Conservation (phyloP, 2,888 invertebrate genomes). For the Dichetophora obliterata region DNA sequence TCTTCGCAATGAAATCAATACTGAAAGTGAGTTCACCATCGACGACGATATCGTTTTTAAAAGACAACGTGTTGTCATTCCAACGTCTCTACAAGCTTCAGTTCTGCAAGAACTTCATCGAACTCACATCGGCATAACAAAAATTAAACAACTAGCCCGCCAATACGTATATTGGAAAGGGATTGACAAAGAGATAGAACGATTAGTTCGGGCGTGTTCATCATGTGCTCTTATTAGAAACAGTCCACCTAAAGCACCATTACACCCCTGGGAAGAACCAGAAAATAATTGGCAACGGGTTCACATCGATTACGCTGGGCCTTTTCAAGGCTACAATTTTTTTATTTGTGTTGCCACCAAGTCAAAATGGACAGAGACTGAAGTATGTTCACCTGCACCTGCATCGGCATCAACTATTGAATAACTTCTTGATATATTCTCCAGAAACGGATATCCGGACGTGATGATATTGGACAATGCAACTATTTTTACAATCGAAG, state of each 20-base stretch:
- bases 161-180: constrained; percentile 57
- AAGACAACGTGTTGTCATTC: constrained; percentile 49
- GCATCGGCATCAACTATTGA: constrained; percentile 41
- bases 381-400: constrained; percentile 31
- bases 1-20: constrained; percentile 25
- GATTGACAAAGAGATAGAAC: constrained; percentile 57
- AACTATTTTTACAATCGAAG: constrained; percentile 35
- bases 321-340: constrained; percentile 29
- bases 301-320: constrained; percentile 42
- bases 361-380: constrained; percentile 44
- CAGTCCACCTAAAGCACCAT: constrained; percentile 34
- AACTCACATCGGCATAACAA: constrained; percentile 54
- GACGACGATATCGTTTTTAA: constrained; percentile 46
- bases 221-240: constrained; percentile 45
- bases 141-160: constrained; percentile 57
- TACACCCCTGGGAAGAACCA: constrained; percentile 45
- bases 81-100: constrained; percentile 40
- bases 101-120: constrained; percentile 51
- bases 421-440: constrained; percentile 39
- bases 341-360: not conserved
- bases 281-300: too few species aligned
- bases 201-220: constrained; percentile 47
- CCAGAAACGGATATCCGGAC: constrained; percentile 41
- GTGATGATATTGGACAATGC: constrained; percentile 46
- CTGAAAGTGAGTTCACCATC: constrained; percentile 24